Conservation (phyloP, 2,797 vertebrate species). For the Xenops minutus region DNA sequence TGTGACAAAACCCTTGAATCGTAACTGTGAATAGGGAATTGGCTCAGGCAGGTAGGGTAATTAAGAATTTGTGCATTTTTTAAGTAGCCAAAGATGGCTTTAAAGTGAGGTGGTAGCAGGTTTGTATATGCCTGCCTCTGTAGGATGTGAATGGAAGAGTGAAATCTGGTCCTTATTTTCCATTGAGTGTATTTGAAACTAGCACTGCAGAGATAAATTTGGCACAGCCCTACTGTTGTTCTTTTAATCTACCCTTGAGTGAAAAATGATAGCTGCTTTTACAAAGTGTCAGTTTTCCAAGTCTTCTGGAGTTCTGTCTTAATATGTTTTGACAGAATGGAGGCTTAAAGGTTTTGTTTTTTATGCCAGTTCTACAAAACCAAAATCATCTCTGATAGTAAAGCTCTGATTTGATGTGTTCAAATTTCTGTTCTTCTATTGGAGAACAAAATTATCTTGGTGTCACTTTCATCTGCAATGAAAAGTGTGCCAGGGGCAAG, state of each 20-base stretch:
- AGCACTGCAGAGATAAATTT: not conserved
- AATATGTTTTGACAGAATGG: not conserved
- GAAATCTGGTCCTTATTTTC: not conserved
- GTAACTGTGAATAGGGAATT: not conserved
- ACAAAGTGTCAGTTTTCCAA: conserved; percentile 13
- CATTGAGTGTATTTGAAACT: not conserved
- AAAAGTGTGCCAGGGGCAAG: not conserved
- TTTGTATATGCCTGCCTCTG: not conserved
- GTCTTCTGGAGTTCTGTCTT: conserved; percentile 10
- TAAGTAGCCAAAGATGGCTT: not conserved
- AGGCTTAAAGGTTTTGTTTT: not conserved
- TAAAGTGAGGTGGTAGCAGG: not conserved
- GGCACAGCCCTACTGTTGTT: not conserved
- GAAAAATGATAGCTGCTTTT: conserved; percentile 16
- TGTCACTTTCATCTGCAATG: not conserved
- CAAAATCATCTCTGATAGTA: not conserved
- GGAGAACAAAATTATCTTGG: not conserved
- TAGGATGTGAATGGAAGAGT: not conserved
- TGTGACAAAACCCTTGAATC: accelerated
- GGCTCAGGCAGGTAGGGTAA: not conserved
- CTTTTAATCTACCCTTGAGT: not conserved
- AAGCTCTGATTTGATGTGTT: not conserved
- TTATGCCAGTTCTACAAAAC: not conserved
- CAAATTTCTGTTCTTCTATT: not conserved
- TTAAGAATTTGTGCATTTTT: not conserved